Percentiles rank a stretch among this genome's conserved stretches.
Evolutionary conservation across 2,797 vertebrate species (phyloP).

Genomic region (Lerista edwardsae): DNA sequence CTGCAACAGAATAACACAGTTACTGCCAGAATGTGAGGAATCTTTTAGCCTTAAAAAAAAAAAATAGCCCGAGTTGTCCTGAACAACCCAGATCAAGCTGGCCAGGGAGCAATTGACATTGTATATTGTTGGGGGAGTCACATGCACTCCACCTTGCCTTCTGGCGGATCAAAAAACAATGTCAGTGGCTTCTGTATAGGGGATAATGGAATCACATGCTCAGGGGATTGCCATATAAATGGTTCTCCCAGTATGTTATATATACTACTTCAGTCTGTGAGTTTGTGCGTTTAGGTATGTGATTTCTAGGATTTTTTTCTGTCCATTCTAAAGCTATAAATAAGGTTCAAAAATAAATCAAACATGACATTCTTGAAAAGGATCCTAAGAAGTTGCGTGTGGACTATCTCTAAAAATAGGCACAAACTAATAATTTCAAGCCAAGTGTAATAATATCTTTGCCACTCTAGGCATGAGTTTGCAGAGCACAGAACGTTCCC

Average conservation of each 20-base stretch:
- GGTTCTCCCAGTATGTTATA: neutral
- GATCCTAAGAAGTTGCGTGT: too few relatives aligned
- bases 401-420: neutral
- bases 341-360: neutral
- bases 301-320: neutral
- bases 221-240: neutral
- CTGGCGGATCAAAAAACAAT: conserved; percentile 12
- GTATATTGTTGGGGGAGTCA: conserved; percentile 16
- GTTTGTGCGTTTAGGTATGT: too few relatives aligned
- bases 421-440: neutral
- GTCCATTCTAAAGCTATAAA: neutral
- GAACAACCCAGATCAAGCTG: conserved; percentile 11
- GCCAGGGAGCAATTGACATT: neutral
- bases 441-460: neutral
- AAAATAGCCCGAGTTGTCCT: neutral
- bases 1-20: neutral
- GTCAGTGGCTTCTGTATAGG: neutral
- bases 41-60: neutral
- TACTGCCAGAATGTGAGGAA: neutral
- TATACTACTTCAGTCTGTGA: neutral
- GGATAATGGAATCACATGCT: conserved; percentile 16
- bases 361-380: neutral
- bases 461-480: neutral
- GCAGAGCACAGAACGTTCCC: neutral
- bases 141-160: neutral